These are phyloP conservation scores for Mesorhabditis spiculigera DNA, from an alignment of 2,888 invertebrate species.

Conservation along the genomic window DNA sequence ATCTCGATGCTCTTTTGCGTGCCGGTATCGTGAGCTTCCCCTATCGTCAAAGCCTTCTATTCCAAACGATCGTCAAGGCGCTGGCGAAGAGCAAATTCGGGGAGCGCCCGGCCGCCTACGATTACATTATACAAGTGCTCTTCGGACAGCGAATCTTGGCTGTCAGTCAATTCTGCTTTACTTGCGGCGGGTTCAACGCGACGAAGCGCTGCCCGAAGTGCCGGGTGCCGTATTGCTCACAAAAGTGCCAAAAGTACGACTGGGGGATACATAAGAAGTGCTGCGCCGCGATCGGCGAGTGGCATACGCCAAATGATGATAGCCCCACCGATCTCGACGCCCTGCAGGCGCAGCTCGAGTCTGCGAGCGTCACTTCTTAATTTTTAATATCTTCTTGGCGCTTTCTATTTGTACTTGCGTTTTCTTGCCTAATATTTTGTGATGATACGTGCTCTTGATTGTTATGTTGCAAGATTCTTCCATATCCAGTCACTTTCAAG, in stretches of 20 bases:
- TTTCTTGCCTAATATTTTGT: too few species aligned
- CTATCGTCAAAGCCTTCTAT: conserved; percentile 81
- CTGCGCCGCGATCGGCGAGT: conserved; percentile 24
- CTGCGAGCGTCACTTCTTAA: too few species aligned
- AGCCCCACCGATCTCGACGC: neutral
- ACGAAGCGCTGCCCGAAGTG: conserved; percentile 91
- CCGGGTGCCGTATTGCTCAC: conserved; percentile 84
- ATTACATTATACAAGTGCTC: conserved; percentile 47
- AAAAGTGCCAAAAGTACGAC: conserved; percentile 85
- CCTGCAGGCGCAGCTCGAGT: neutral
- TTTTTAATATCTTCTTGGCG: too few species aligned
- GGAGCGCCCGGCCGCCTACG: conserved; percentile 42
- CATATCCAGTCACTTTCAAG: too few species aligned
- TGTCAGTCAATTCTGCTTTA: conserved; percentile 71
- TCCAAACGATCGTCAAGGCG: conserved; percentile 69
- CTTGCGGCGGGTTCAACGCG: conserved; percentile 83
- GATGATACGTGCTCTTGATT: too few species aligned
- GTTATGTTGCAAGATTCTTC: too few species aligned
- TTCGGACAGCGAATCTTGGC: conserved; percentile 53
- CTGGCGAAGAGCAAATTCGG: conserved; percentile 36
- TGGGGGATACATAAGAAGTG: conserved; percentile 64
- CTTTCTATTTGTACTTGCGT: too few species aligned
- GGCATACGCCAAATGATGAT: conserved; percentile 15
- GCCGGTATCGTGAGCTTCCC: conserved; percentile 86
- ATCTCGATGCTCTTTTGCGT: conserved; percentile 72